These are phyloP conservation scores for Marmota flaviventris DNA, from an alignment of 2,113 vertebrate species.

Conservation along the genomic window DNA sequence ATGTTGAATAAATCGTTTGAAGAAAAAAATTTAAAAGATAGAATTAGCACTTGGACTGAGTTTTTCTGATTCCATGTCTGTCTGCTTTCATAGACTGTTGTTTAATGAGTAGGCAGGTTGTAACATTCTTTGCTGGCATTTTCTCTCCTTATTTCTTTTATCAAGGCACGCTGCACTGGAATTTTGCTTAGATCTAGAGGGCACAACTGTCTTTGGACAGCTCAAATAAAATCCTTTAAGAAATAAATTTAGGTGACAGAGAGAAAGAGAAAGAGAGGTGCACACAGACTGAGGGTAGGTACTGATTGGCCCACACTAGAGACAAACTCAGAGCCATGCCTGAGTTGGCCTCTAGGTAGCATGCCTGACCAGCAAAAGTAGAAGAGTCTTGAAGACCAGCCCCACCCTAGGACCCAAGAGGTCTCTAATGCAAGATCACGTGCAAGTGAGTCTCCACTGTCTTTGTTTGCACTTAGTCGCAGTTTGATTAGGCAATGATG, in stretches of 20 bases:
- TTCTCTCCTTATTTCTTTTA: not conserved
- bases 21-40: not conserved
- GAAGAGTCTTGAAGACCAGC: not conserved
- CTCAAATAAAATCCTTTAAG: not conserved
- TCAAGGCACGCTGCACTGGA: not conserved
- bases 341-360: not conserved
- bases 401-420: not conserved
- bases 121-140: not conserved
- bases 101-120: not conserved
- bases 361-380: not conserved
- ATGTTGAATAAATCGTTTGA: not conserved
- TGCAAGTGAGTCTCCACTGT: not conserved
- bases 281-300: not conserved
- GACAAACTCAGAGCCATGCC: not conserved
- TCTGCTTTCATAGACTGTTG: not conserved
- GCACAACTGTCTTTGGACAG: not conserved
- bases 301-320: not conserved
- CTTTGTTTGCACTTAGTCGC: not conserved
- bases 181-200: constrained; percentile 20
- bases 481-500: not conserved
- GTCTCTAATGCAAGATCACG: not conserved
- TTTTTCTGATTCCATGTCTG: not conserved
- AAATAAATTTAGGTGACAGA: not conserved
- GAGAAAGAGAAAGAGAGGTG: not conserved
- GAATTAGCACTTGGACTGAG: not conserved